Base-by-base conservation (phyloP, 1,140 invertebrate genomes). In the Papilio glaucus region DNA sequence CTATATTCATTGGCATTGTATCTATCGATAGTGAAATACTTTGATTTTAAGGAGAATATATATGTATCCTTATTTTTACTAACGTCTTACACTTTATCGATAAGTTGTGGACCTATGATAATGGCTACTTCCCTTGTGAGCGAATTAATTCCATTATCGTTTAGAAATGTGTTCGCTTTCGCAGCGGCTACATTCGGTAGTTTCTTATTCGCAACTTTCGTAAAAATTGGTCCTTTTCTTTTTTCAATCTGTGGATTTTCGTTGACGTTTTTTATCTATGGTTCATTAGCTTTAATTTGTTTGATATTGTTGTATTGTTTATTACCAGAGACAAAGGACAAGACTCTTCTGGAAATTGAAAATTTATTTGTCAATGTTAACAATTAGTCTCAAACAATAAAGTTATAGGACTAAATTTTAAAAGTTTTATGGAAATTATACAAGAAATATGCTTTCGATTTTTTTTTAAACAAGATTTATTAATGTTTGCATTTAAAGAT, bases 321-420 rank as follows among this genome's bases (percentile, higher is more conserved):
- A 42, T 73, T 83, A 37, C 79, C 81, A 6, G 79, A 83, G 60
- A 83, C 77, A 9, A 83, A 81, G 71, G 79, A 83, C 45, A 83
- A 77, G 29, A 77, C 72, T 8, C 57, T 83, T 12, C 67, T 79
- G 71, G 81, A 83, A 73, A 78, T 83, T 24, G 77, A 83, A 73
- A 72, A 73, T 53, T 77, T 71, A 69, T 74, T 57, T 57, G 9
- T 57, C 4, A 24, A 26, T 57, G 29, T 33, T 33, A 33, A 33
- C 29, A 33, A 21, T n/a, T n/a, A n/a, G n/a, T 12, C 5, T 37
- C 24, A 60, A 60, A 37, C 6, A 21, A 5, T 18, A 49, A 10
- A 6, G 0, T 49, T 49, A 18, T 18, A 49, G 45, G n/a, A n/a
- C n/a, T n/a, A n/a, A n/a, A n/a, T n/a, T n/a, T n/a, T n/a, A n/a